phyloP scores from a whole-genome alignment of 2,888 invertebrate species.

The Mongoloraphidia duomilia region DNA sequence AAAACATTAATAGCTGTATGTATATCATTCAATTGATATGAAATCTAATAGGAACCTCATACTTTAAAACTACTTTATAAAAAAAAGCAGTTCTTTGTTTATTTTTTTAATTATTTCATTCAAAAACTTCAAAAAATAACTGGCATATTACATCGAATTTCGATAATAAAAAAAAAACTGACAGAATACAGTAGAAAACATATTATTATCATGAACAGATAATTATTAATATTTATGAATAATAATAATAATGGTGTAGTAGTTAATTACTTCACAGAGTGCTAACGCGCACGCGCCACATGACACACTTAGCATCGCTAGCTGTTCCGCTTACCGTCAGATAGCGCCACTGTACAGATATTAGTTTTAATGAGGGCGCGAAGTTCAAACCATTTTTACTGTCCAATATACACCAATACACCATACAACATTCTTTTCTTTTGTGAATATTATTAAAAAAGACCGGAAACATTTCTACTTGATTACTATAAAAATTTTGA shows the following conservation, averaged over 20 bases:
- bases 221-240: conserved; percentile 25
- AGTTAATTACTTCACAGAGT: conserved; percentile 26
- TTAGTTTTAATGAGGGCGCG: no score
- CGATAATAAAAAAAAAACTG: conserved; percentile 3
- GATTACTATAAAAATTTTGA: no score
- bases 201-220: not conserved
- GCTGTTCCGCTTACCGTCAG: conserved; percentile 16
- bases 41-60: conserved; percentile 32
- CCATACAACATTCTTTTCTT: no score
- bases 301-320: conserved; percentile 32
- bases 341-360: conserved; percentile 7
- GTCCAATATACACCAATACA: no score
- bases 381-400: no score
- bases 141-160: not conserved
- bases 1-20: not conserved
- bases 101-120: not conserved
- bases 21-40: conserved; percentile 22
- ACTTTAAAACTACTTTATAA: not conserved
- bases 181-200: not conserved
- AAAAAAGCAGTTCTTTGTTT: not conserved
- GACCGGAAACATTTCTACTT: no score
- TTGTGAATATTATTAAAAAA: no score
- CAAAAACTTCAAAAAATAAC: conserved; percentile 3
- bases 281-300: conserved; percentile 23
- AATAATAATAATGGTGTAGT: conserved; percentile 36